phyloP scores from a whole-genome alignment of 1,140 invertebrate species.

The Kradibia gibbosae region DNA sequence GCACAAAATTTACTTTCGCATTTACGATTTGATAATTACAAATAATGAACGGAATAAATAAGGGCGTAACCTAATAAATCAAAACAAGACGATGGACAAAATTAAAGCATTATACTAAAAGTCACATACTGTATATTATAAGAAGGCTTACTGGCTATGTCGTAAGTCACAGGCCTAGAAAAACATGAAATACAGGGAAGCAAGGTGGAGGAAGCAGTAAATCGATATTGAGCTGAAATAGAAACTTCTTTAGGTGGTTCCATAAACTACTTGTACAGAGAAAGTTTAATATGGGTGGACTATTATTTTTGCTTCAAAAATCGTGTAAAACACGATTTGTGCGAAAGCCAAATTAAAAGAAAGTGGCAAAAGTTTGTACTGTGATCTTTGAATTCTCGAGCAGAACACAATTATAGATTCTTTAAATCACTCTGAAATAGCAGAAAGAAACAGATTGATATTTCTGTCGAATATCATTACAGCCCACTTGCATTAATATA shows the following conservation, averaged over 20 bases:
- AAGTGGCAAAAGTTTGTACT: background rate
- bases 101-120: background rate
- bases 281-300: background rate
- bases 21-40: background rate
- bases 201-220: background rate
- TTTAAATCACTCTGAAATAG: slow-evolving; percentile 15
- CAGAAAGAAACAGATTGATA: background rate
- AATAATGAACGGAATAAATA: background rate
- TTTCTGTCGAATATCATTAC: slow-evolving; percentile 22
- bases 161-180: background rate
- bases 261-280: background rate
- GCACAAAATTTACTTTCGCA: background rate
- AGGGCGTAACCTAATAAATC: background rate
- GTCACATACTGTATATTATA: background rate
- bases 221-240: slow-evolving; percentile 42
- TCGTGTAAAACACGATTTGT: background rate
- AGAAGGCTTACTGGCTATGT: background rate
- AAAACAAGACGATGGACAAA: background rate
- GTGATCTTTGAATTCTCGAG: background rate
- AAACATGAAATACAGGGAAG: background rate
- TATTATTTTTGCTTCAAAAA: background rate
- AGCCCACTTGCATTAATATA: background rate
- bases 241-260: slow-evolving; percentile 29
- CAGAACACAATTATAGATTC: background rate
- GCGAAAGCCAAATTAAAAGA: background rate